phyloP scores from a whole-genome alignment of 2,113 vertebrate species.

The Poecile atricapillus region DNA sequence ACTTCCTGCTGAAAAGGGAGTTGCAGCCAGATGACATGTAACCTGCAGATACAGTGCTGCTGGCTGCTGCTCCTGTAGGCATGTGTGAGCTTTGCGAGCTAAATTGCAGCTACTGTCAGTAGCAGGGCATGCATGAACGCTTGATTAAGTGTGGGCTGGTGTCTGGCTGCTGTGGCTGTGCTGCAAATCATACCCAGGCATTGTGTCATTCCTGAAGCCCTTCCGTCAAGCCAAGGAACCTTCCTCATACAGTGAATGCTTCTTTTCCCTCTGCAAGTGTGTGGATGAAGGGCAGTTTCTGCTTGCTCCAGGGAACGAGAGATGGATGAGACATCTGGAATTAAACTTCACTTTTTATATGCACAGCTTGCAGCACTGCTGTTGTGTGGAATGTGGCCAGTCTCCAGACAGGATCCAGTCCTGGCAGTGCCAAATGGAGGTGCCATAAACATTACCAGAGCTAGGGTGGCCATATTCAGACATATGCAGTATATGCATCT shows the following conservation, averaged over 20 bases:
- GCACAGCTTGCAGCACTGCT: neutral
- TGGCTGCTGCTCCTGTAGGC: neutral
- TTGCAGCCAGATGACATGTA: neutral
- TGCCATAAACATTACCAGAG: accelerated
- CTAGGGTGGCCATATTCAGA: neutral
- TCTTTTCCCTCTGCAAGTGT: neutral
- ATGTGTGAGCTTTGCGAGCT: neutral
- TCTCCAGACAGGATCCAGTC: neutral
- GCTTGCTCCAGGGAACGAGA: neutral
- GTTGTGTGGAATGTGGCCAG: neutral
- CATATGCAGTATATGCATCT: accelerated
- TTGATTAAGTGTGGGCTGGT: neutral
- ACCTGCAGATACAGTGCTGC: accelerated
- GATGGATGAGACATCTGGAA: neutral
- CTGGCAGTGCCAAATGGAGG: accelerated
- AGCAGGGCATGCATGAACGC: accelerated
- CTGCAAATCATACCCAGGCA: neutral
- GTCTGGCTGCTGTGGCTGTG: accelerated
- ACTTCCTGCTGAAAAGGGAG: neutral
- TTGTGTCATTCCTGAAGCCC: neutral
- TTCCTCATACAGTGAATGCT: accelerated
- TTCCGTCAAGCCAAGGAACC: neutral
- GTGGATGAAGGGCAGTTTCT: neutral
- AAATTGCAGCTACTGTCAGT: neutral
- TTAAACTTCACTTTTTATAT: neutral